These are phyloP conservation scores for Drosophila repletoides DNA, from an alignment of 1,140 invertebrate genomes.

Conservation along the genomic window DNA sequence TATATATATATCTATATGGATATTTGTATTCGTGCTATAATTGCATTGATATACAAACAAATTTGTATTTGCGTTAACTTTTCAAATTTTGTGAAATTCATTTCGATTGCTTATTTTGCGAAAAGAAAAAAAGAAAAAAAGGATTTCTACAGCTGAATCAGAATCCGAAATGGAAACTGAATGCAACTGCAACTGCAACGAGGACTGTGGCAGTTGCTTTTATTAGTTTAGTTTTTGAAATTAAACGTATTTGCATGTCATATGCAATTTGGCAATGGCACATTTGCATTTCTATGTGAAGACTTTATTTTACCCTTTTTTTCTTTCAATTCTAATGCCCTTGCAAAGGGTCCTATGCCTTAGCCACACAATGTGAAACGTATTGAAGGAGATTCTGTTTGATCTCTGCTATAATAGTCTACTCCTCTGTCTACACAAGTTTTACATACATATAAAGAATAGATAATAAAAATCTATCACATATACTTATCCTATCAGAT, in stretches of 20 bases:
- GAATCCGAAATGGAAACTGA: slow-evolving; percentile 22
- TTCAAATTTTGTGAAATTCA: slow-evolving; percentile 46
- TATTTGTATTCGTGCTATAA: neutral
- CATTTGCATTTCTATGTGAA: slow-evolving; percentile 41
- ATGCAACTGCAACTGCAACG: neutral
- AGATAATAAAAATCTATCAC: too few relatives aligned
- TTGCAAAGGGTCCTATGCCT: too few relatives aligned
- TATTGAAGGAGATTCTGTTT: too few relatives aligned
- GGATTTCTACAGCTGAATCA: slow-evolving; percentile 1
- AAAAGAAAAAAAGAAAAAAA: slow-evolving; percentile 16
- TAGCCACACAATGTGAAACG: too few relatives aligned
- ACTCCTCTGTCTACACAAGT: too few relatives aligned
- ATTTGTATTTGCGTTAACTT: slow-evolving; percentile 36
- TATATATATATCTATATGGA: neutral
- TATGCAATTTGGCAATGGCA: slow-evolving; percentile 48
- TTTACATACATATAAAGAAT: too few relatives aligned
- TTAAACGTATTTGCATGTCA: slow-evolving; percentile 80
- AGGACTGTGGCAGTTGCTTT: slow-evolving; percentile 40
- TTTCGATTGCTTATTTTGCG: slow-evolving; percentile 51
- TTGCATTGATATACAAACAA: slow-evolving; percentile 25
- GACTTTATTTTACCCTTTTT: slow-evolving; percentile 1
- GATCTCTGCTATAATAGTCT: too few relatives aligned
- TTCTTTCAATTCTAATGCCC: too few relatives aligned
- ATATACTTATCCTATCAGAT: too few relatives aligned
- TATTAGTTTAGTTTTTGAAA: slow-evolving; percentile 80